Conservation (phyloP, 1,140 invertebrate genomes). For the Aphaenogaster rudis region DNA sequence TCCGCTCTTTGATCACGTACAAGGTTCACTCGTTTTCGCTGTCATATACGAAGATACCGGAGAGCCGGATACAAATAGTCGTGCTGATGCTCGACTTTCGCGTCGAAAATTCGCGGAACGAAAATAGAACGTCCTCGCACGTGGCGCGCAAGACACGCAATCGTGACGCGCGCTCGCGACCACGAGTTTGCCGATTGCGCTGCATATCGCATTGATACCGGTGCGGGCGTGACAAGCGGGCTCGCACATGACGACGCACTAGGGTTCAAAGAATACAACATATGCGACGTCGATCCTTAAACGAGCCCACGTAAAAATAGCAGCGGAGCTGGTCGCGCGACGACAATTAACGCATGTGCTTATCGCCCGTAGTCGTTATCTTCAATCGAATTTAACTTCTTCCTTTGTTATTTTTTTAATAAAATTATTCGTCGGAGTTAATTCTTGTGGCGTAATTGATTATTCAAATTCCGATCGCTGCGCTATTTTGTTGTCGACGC, state of each 20-base stretch:
- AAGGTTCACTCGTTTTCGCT: too few relatives aligned
- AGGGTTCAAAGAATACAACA: background rate
- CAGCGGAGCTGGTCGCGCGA: background rate
- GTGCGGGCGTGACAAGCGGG: background rate
- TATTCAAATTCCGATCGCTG: background rate
- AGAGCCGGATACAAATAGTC: background rate
- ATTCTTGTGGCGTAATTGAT: background rate
- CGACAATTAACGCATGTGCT: background rate
- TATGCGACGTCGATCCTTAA: background rate
- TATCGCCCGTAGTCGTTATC: background rate
- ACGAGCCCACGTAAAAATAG: conserved; percentile 4
- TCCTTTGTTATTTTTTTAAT: background rate
- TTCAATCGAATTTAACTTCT: background rate
- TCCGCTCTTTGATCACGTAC: background rate
- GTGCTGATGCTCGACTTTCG: background rate
- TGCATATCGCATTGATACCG: background rate
- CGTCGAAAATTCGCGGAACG: background rate
- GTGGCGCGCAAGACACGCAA: background rate
- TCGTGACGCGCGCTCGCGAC: background rate
- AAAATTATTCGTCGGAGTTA: background rate
- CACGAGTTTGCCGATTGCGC: background rate
- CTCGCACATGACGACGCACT: too few relatives aligned
- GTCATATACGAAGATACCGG: background rate
- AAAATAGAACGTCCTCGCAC: conserved; percentile 13
- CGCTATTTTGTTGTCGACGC: background rate